These are phyloP conservation scores for Cephus rjabovi DNA, from an alignment of 2,888 invertebrate genomes.

Conservation along the genomic window DNA sequence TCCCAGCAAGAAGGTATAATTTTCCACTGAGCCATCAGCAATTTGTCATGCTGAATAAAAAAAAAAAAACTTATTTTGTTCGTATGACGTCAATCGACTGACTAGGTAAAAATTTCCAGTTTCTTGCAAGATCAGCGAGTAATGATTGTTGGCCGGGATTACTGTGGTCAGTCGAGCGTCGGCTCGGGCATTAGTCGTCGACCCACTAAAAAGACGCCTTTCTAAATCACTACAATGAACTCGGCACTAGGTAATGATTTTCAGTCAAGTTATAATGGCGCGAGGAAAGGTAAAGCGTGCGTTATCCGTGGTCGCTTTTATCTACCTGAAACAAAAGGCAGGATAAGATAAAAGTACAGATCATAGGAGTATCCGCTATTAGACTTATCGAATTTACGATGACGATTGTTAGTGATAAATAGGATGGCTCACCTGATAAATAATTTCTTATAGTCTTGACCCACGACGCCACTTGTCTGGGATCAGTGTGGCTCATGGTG, in stretches of 20 bases:
- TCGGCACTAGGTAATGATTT: neutral
- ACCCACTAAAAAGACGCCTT: neutral
- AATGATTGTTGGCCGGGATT: neutral
- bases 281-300: too few species aligned
- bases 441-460: slow-evolving; percentile 71
- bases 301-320: neutral
- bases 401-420: neutral
- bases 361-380: neutral
- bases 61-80: neutral
- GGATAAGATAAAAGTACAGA: neutral
- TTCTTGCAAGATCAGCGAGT: neutral
- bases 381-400: neutral
- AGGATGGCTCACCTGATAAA: slow-evolving; percentile 65
- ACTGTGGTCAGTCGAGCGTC: neutral
- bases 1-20: neutral
- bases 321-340: neutral
- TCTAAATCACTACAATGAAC: neutral
- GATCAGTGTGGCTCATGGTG: slow-evolving; percentile 72
- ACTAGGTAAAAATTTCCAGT: neutral
- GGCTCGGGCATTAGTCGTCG: neutral
- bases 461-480: slow-evolving; percentile 74
- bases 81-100: neutral
- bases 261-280: too few species aligned
- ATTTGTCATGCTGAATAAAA: neutral
- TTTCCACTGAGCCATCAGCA: neutral